A percentile compares a stretch with the other conserved stretches of the same genome.
Evolutionary conservation across 2,113 vertebrate genomes (phyloP).

Genomic region (Sylvilagus bachmani): DNA sequence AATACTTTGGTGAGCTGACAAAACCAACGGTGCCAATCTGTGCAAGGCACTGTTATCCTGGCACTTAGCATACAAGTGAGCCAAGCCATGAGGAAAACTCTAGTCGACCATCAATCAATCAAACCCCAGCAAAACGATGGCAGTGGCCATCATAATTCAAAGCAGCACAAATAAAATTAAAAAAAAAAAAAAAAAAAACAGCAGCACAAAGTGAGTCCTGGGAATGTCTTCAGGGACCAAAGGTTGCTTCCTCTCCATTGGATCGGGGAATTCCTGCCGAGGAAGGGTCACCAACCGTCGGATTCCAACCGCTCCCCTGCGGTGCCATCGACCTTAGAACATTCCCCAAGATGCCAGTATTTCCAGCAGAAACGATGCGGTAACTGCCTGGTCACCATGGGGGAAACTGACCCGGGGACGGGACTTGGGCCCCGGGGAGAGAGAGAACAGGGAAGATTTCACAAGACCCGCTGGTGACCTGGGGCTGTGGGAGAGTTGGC

Average conservation of each 20-base stretch:
- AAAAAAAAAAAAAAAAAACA: too few species aligned
- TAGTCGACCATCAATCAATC: not conserved
- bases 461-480: not conserved
- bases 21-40: slow-evolving; percentile 39
- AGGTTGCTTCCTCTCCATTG: not conserved
- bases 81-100: slow-evolving; percentile 28
- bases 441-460: not conserved
- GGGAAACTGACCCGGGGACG: not conserved
- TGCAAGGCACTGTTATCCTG: slow-evolving; percentile 31
- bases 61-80: slow-evolving; percentile 20
- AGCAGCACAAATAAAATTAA: slow-evolving; percentile 15
- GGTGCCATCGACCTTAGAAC: not conserved
- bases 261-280: not conserved
- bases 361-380: not conserved
- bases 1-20: slow-evolving; percentile 11
- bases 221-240: not conserved
- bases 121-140: slow-evolving; percentile 6
- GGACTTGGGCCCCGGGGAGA: not conserved
- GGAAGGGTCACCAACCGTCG: slow-evolving; percentile 36
- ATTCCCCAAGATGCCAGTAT: not conserved
- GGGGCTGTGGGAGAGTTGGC: not conserved
- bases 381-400: not conserved
- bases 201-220: not conserved
- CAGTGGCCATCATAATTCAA: not conserved
- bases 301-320: not conserved